Conservation (phyloP, 2,888 invertebrate genomes). For the Torymus auratus region DNA sequence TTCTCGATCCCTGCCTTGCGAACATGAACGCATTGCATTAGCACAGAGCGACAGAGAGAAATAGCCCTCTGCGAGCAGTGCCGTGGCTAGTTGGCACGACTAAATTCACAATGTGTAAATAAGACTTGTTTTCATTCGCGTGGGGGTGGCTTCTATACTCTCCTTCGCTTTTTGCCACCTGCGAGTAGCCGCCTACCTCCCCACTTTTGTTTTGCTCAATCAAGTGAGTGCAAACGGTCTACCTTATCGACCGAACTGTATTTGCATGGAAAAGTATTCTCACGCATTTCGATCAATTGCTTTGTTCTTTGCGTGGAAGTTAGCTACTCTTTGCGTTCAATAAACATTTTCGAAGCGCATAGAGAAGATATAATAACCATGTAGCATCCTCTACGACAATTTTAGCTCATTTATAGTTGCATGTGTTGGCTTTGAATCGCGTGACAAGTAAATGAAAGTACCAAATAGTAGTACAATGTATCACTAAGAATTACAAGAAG, state of each 20-base stretch:
- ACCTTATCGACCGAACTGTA: slow-evolving; percentile 20
- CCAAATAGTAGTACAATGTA: slow-evolving; percentile 40
- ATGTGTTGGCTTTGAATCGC: slow-evolving; percentile 38
- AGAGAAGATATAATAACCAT: too few species aligned
- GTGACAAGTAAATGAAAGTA: slow-evolving; percentile 46
- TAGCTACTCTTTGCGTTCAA: too few species aligned
- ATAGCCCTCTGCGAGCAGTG: neutral
- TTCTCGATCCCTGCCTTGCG: slow-evolving; percentile 40
- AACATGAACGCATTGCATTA: slow-evolving; percentile 45
- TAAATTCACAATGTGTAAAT: slow-evolving; percentile 31
- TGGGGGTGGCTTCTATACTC: neutral
- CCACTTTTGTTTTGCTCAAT: slow-evolving; percentile 17
- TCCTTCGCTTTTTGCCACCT: neutral
- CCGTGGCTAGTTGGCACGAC: neutral
- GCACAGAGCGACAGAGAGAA: slow-evolving; percentile 14
- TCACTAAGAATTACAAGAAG: slow-evolving; percentile 34
- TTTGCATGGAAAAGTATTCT: neutral
- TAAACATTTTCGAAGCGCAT: too few species aligned
- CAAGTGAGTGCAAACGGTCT: slow-evolving; percentile 27
- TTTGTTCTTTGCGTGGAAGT: too few species aligned
- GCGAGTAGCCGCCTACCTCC: neutral
- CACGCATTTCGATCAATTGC: too few species aligned
- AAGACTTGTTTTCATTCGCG: slow-evolving; percentile 16
- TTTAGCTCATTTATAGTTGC: slow-evolving; percentile 23
- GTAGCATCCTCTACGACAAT: neutral